Conservation (phyloP, 2,113 vertebrate species). For the Crotophaga sulcirostris region DNA sequence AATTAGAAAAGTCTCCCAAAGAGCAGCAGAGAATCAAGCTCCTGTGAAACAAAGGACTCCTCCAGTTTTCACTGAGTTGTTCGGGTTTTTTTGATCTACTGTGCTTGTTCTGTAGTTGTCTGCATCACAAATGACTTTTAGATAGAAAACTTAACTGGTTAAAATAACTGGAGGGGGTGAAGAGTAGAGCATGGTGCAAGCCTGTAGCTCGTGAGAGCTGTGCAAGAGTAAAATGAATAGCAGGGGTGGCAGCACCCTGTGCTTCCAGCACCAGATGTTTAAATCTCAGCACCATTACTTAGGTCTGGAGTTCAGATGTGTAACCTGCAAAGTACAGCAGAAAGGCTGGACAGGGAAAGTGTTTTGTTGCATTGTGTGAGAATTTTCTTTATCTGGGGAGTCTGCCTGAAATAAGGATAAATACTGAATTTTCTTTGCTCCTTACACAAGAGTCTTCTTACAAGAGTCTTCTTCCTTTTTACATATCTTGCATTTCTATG, state of each 20-base stretch:
- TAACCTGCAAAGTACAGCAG: not conserved
- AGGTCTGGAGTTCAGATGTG: not conserved
- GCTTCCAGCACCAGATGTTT: not conserved
- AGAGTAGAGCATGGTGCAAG: not conserved
- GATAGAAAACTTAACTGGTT: not conserved
- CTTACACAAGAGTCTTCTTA: accelerated
- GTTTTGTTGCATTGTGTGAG: not conserved
- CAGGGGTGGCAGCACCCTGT: not conserved
- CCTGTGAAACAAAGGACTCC: not conserved
- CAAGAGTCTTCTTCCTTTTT: not conserved
- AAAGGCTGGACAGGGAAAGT: not conserved
- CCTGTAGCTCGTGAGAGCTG: not conserved
- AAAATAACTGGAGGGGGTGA: not conserved
- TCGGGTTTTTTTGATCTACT: not conserved
- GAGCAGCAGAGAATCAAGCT: not conserved
- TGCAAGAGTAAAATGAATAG: not conserved
- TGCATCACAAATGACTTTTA: not conserved
- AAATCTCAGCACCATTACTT: not conserved
- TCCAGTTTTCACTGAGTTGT: not conserved
- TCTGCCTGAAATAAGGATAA: not conserved
- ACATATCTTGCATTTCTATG: not conserved
- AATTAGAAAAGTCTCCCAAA: conserved; percentile 32
- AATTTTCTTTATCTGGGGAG: not conserved
- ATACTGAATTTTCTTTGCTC: not conserved
- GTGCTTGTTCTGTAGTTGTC: not conserved